Conservation (phyloP, 2,888 invertebrate genomes). For the Cataglyphis albicans region DNA sequence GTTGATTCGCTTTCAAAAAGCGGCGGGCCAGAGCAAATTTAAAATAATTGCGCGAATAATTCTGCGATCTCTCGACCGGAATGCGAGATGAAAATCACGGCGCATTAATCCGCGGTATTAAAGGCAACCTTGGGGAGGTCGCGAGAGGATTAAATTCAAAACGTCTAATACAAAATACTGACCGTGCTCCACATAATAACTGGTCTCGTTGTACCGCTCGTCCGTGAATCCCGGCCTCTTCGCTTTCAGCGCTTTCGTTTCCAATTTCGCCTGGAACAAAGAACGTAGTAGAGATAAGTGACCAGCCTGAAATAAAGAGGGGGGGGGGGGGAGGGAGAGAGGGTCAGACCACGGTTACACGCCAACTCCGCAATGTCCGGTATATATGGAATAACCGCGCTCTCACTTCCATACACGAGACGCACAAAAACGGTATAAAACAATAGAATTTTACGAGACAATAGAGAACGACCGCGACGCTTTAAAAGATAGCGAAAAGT, state of each 20-base stretch:
- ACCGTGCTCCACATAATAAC: slow-evolving; percentile 98
- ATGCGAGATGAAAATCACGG: neutral
- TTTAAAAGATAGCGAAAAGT: slow-evolving; percentile 13
- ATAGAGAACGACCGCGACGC: slow-evolving; percentile 6
- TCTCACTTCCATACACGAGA: neutral
- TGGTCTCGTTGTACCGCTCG: slow-evolving; percentile 97
- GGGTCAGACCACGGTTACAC: slow-evolving; percentile 39
- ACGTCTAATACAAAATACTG: slow-evolving; percentile 83
- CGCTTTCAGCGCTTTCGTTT: slow-evolving; percentile 96
- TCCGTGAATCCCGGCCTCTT: slow-evolving; percentile 97
- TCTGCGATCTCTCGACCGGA: neutral
- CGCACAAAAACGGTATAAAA: slow-evolving; percentile 12
- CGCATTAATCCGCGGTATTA: slow-evolving; percentile 43
- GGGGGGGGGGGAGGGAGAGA: no score
- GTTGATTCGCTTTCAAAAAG: neutral
- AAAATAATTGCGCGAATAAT: slow-evolving; percentile 10
- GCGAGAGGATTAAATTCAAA: slow-evolving; percentile 56
- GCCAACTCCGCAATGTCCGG: slow-evolving; percentile 19
- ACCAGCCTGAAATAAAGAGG: neutral
- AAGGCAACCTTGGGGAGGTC: neutral
- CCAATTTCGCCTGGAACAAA: slow-evolving; percentile 94
- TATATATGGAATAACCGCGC: slow-evolving; percentile 8
- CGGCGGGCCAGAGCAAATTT: neutral
- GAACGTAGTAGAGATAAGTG: slow-evolving; percentile 62
- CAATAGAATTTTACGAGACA: slow-evolving; percentile 31